Evolutionary conservation across 2,113 vertebrate species (phyloP).

Genomic region (Circaetus cinerascens): DNA sequence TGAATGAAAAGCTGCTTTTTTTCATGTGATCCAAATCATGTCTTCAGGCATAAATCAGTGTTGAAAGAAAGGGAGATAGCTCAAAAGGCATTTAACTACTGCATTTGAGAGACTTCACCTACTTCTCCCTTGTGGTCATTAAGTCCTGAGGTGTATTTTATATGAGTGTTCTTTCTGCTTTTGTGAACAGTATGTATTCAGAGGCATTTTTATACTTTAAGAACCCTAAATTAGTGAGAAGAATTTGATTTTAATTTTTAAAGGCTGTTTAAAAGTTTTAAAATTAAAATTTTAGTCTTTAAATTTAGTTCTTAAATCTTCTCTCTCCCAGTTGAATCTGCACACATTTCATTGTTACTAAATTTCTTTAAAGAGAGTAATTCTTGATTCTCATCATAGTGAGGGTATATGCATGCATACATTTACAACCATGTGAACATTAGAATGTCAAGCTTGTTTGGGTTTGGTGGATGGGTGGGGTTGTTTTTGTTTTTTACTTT

Average conservation of each 20-base stretch:
- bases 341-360: not conserved
- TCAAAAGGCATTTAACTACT: not conserved
- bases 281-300: not conserved
- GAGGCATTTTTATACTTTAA: not conserved
- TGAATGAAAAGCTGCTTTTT: not conserved
- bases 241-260: conserved; percentile 10
- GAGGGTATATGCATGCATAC: not conserved
- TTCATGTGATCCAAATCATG: not conserved
- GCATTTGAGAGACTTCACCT: not conserved
- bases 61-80: not conserved
- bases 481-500: not conserved
- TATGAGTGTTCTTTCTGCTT: not conserved
- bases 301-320: not conserved
- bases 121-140: not conserved
- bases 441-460: not conserved
- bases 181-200: conserved; percentile 13
- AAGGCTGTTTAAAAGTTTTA: not conserved
- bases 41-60: not conserved
- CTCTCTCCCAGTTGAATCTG: not conserved
- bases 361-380: not conserved
- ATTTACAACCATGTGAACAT: not conserved
- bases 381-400: not conserved
- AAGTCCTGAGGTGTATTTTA: not conserved
- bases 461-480: not conserved
- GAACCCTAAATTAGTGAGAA: conserved; percentile 16